These are phyloP conservation scores for Pachymerium ferrugineum DNA, from an alignment of 2,888 invertebrate genomes.

Conservation along the genomic window DNA sequence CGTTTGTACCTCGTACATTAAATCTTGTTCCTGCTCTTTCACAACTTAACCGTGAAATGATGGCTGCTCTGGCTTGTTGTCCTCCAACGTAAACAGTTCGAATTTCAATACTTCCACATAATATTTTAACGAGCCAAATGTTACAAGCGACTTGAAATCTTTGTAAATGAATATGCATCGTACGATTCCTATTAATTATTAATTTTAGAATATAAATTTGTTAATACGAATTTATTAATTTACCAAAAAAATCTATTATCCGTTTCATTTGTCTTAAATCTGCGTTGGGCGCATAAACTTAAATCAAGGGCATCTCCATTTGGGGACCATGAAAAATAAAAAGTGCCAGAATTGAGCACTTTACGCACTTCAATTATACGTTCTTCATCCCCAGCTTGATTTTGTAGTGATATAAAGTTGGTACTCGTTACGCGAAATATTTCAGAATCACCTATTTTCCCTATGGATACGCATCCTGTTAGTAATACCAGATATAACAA, in stretches of 20 bases:
- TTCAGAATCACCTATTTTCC: constrained; percentile 90
- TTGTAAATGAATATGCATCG: constrained; percentile 86
- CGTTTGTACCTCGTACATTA: constrained; percentile 97
- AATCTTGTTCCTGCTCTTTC: constrained; percentile 97
- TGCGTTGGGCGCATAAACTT: constrained; percentile 87
- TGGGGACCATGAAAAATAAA: constrained; percentile 83
- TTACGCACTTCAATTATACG: constrained; percentile 58
- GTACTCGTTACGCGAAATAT: constrained; percentile 92
- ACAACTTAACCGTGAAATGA: constrained; percentile 92
- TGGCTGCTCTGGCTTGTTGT: constrained; percentile 86
- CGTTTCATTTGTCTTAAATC: constrained; percentile 68
- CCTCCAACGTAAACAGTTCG: constrained; percentile 97
- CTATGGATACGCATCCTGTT: constrained; percentile 92
- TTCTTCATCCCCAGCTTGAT: constrained; percentile 47
- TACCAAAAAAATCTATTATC: constrained; percentile 97
- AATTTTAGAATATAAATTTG: neutral
- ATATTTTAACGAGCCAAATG: constrained; percentile 87
- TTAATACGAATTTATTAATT: neutral
- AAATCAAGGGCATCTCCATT: constrained; percentile 68
- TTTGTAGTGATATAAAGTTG: constrained; percentile 71
- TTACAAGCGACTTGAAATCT: constrained; percentile 84
- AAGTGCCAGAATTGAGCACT: constrained; percentile 93
- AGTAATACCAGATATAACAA: constrained; percentile 85
- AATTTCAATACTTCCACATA: constrained; percentile 97
- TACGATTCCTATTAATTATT: constrained; percentile 68